A percentile compares a stretch with the other conserved stretches of the same genome.
These are phyloP conservation scores for Megaustenia siamemsis DNA, from an alignment of 2,888 invertebrate species.

Conservation along the genomic window DNA sequence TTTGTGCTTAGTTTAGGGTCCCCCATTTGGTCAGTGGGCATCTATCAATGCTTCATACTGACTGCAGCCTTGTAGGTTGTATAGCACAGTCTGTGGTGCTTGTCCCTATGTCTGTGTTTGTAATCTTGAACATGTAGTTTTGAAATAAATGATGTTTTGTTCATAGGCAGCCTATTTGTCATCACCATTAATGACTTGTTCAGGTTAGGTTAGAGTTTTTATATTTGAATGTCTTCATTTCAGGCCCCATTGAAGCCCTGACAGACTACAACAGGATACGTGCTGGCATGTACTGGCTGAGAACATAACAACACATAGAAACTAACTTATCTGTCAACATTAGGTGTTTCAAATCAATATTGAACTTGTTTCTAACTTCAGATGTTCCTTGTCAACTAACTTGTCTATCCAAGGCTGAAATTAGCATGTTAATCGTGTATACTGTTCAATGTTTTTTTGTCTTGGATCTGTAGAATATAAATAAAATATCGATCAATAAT, in stretches of 20 bases:
- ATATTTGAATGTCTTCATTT: constrained; percentile 56
- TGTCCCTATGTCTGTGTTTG: too few species aligned
- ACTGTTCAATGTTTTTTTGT: not conserved
- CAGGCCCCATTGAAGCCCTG: constrained; percentile 87
- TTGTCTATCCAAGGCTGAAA: not conserved
- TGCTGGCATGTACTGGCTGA: constrained; percentile 92
- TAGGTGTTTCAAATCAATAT: not conserved
- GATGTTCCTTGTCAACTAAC: not conserved
- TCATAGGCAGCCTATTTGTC: too few species aligned
- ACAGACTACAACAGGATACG: constrained; percentile 94
- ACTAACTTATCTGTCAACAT: not conserved
- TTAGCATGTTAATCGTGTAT: too few species aligned
- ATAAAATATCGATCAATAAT: too few species aligned
- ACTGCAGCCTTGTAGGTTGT: too few species aligned
- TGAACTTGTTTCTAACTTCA: not conserved
- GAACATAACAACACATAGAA: constrained; percentile 84
- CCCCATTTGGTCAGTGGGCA: too few species aligned
- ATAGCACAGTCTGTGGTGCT: too few species aligned
- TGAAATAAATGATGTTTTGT: too few species aligned
- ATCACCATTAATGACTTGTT: not conserved
- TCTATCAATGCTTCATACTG: too few species aligned
- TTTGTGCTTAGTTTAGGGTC: too few species aligned
- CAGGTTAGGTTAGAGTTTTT: not conserved
- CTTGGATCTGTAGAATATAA: not conserved
- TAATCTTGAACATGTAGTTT: too few species aligned